Conservation (phyloP, 2,113 vertebrate species). For the Microcebus griseorufus region DNA sequence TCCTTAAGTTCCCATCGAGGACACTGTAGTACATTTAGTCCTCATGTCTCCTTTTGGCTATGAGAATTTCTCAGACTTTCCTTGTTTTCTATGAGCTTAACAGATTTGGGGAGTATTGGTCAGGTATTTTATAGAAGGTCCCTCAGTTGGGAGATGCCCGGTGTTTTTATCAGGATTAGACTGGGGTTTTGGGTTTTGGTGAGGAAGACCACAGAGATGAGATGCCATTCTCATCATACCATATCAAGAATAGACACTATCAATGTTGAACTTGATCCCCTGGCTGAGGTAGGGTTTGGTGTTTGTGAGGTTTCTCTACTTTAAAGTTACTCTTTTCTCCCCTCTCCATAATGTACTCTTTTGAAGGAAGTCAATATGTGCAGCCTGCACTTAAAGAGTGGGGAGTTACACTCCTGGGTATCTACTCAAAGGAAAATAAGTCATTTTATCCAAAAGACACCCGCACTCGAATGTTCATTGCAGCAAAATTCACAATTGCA, state of each 20-base stretch:
- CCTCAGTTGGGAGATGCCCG: not conserved
- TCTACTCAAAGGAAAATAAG: too few relatives aligned
- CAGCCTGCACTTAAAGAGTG: too few relatives aligned
- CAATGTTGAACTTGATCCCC: not conserved
- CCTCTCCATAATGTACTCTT: not conserved
- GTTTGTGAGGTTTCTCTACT: not conserved
- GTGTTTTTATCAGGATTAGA: not conserved
- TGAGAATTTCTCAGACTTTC: not conserved
- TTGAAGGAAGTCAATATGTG: not conserved
- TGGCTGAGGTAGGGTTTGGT: not conserved
- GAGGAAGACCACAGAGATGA: not conserved
- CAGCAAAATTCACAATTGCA: too few relatives aligned
- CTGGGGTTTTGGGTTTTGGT: not conserved
- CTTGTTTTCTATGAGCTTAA: too few relatives aligned
- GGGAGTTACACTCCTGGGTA: too few relatives aligned
- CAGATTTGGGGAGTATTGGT: too few relatives aligned
- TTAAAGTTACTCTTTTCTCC: not conserved
- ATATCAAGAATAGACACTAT: not conserved
- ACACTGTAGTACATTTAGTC: not conserved
- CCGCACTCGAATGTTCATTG: too few relatives aligned
- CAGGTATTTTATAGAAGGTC: not conserved
- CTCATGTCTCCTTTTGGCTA: not conserved
- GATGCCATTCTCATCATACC: not conserved
- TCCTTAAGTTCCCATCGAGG: not conserved
- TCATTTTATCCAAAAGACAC: too few relatives aligned